These are phyloP conservation scores for Dryomyza anilis DNA, from an alignment of 2,888 invertebrate species.

Conservation along the genomic window DNA sequence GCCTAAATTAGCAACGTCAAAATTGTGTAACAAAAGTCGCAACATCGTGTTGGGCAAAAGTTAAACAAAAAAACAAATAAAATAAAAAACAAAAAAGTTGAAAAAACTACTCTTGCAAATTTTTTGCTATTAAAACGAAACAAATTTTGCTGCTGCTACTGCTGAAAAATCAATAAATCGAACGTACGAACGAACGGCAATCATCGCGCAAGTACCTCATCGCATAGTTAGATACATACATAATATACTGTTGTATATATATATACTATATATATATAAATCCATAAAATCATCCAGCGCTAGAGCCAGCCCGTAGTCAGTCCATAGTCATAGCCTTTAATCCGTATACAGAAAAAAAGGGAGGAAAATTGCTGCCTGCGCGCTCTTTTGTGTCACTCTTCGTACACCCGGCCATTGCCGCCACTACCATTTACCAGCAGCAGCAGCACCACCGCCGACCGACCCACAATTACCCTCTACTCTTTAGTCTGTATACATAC, in stretches of 20 bases:
- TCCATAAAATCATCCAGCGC: neutral
- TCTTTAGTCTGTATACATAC: slow-evolving; percentile 5
- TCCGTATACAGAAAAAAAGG: neutral
- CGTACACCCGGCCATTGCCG: neutral
- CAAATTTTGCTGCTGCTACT: neutral
- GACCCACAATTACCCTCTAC: slow-evolving; percentile 12
- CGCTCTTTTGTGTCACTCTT: neutral
- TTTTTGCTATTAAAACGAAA: neutral
- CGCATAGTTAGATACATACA: slow-evolving; percentile 17
- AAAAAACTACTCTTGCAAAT: neutral
- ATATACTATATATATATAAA: neutral
- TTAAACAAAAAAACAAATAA: too few relatives aligned
- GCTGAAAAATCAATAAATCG: slow-evolving; percentile 39
- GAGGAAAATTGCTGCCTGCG: slow-evolving; percentile 18
- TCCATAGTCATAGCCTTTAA: neutral
- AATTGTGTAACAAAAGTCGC: too few relatives aligned
- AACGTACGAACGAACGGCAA: too few relatives aligned
- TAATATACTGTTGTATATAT: neutral
- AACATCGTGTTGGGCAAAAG: too few relatives aligned
- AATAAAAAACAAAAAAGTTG: too few relatives aligned
- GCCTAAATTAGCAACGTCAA: too few relatives aligned
- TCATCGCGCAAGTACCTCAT: slow-evolving; percentile 30
- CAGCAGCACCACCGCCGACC: slow-evolving; percentile 1
- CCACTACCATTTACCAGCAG: slow-evolving; percentile 6
- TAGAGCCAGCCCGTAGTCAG: too few relatives aligned